Base-by-base conservation (phyloP, 1,140 invertebrate species). In the Drosophila willistoni region DNA sequence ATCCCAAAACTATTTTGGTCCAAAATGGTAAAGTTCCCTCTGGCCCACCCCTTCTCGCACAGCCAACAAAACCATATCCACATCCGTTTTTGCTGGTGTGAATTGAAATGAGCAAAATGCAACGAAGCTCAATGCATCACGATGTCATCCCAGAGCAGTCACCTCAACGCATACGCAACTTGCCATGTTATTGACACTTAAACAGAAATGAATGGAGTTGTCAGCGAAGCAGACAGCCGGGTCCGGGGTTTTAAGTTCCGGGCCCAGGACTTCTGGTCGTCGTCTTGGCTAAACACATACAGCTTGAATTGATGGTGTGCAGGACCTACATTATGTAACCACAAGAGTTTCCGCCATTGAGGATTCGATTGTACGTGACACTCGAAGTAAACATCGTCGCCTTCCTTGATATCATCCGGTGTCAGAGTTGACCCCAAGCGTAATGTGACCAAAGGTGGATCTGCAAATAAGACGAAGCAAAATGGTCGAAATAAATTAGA, bases 371-470 rank as follows among this genome's bases (percentile, higher is more conserved):
- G 94, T 70, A 98, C 97, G 93, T 97, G 96, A 93, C 97, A 98
- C 93, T 98, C 97, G 92, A 98, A 98, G 93, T 98, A 98, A 51
- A 98, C 96, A 92, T 98, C 97, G 84, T 98, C 97, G 36, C 97
- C 96, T 93, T 97, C 96, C 93, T 97, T 97, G 93, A 98, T 98
- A 93, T 97, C 96, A 72, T 96, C 95, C 14, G 96, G 95, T 79
- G 96, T 96, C 68, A 98, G 93, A 9, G 96, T 98, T 80, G 95
- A 96, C 70, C 97, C 97, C 71, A 98, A 93, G 75, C 95, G 94
- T 61, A 98, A 92, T 51, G 95, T 94, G 25, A 98, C 96, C 89
- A 96, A 95, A 13, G 97, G 97, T 36, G 96, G 95, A 94, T 97
- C 97, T 98, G 93, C n/a, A 93, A 93, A 85, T 55, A 69, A 39